Evolutionary conservation across 2,113 vertebrate genomes (phyloP).

Genomic region (Amphiprion percula): DNA sequence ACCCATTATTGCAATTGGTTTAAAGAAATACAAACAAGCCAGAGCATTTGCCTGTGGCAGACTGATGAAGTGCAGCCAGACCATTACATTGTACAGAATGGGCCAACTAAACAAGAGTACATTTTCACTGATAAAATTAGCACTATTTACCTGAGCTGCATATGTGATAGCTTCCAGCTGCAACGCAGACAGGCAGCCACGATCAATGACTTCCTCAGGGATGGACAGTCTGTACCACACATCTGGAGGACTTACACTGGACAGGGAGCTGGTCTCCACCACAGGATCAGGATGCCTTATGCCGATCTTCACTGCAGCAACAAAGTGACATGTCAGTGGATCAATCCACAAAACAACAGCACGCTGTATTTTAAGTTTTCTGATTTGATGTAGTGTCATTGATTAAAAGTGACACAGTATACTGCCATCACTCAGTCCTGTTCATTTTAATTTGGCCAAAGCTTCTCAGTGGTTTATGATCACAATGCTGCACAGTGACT

Average conservation of each 20-base stretch:
- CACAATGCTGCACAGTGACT: neutral
- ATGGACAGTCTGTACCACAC: constrained; percentile 97
- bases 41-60: too few relatives aligned
- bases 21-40: too few relatives aligned
- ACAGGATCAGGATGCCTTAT: constrained; percentile 96
- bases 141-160: constrained; percentile 87
- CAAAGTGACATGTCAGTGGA: neutral
- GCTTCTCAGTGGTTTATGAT: neutral
- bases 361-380: neutral
- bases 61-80: too few relatives aligned
- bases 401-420: neutral
- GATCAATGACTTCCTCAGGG: constrained; percentile 95
- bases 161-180: constrained; percentile 98
- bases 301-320: constrained; percentile 90
- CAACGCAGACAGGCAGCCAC: constrained; percentile 95
- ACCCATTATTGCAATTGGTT: too few relatives aligned
- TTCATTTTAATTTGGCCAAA: too few relatives aligned
- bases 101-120: too few relatives aligned
- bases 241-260: constrained; percentile 95
- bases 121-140: neutral
- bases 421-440: neutral
- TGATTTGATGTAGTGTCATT: neutral
- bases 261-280: constrained; percentile 97
- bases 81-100: too few relatives aligned
- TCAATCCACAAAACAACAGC: neutral